Percentiles rank a stretch among this genome's conserved stretches.
phyloP scores from a whole-genome alignment of 2,888 invertebrate genomes.

The Lycocerus yunnanus region DNA sequence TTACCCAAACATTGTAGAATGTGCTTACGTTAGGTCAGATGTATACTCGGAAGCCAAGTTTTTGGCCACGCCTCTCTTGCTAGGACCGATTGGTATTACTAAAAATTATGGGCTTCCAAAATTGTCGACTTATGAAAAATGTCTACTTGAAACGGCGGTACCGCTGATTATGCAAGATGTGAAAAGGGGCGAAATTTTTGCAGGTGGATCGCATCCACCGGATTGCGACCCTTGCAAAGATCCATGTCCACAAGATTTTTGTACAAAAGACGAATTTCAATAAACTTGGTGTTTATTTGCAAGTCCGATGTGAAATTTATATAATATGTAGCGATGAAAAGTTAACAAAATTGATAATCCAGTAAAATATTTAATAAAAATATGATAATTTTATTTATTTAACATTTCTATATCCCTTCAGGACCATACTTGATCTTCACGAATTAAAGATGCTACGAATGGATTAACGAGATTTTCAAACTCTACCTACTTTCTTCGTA shows the following conservation, averaged over 20 bases:
- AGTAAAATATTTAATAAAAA: too few relatives aligned
- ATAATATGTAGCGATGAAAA: too few relatives aligned
- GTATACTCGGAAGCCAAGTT: constrained; percentile 47
- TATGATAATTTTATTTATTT: too few relatives aligned
- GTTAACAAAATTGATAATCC: too few relatives aligned
- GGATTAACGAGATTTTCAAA: too few relatives aligned
- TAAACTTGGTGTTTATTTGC: not conserved
- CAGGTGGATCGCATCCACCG: constrained; percentile 42
- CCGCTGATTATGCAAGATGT: constrained; percentile 45
- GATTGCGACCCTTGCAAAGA: constrained; percentile 47
- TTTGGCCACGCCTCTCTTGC: constrained; percentile 47
- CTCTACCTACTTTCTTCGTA: too few relatives aligned
- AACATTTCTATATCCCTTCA: too few relatives aligned
- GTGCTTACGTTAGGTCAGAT: constrained; percentile 49
- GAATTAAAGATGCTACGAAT: too few relatives aligned
- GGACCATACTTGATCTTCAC: too few relatives aligned
- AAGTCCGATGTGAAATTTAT: too few relatives aligned
- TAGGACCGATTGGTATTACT: constrained; percentile 50
- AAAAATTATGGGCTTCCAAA: constrained; percentile 49
- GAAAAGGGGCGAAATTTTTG: constrained; percentile 46
- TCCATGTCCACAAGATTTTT: constrained; percentile 41
- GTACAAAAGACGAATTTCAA: not conserved
- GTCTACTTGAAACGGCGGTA: constrained; percentile 48
- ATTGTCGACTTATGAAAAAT: constrained; percentile 49
- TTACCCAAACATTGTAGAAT: constrained; percentile 47